phyloP scores from a whole-genome alignment of 2,797 vertebrate genomes.

The Propithecus deckenii region DNA sequence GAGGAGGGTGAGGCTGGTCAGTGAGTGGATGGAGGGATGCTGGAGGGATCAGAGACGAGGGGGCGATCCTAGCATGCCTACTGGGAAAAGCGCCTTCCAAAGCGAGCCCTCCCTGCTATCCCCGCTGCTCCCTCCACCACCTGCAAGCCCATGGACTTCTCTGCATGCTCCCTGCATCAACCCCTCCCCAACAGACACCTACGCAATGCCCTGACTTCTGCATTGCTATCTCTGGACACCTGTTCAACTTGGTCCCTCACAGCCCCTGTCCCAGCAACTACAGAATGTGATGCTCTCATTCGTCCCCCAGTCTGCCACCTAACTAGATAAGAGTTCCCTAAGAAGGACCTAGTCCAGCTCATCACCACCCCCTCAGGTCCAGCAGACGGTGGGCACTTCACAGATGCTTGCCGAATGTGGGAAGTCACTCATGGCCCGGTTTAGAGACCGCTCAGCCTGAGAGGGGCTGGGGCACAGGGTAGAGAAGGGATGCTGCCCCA shows the following conservation, averaged over 20 bases:
- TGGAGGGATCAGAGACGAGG: fast-evolving
- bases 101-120: fast-evolving
- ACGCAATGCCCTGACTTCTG: fast-evolving
- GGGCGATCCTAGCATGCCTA: background rate
- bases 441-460: background rate
- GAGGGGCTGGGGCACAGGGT: fast-evolving
- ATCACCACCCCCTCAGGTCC: fast-evolving
- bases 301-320: background rate
- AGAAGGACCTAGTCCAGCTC: no score
- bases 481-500: background rate
- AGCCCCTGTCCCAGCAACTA: background rate
- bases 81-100: background rate
- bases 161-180: background rate
- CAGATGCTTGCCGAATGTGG: background rate
- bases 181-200: background rate
- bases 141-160: fast-evolving
- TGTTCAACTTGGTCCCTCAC: background rate
- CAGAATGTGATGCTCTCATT: background rate
- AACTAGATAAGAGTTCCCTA: background rate
- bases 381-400: background rate
- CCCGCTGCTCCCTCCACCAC: no score
- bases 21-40: background rate
- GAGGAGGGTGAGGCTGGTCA: background rate
- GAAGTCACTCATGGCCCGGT: fast-evolving
- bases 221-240: background rate